phyloP scores from a whole-genome alignment of 2,797 vertebrate species.

The Centroberyx gerrardi region DNA sequence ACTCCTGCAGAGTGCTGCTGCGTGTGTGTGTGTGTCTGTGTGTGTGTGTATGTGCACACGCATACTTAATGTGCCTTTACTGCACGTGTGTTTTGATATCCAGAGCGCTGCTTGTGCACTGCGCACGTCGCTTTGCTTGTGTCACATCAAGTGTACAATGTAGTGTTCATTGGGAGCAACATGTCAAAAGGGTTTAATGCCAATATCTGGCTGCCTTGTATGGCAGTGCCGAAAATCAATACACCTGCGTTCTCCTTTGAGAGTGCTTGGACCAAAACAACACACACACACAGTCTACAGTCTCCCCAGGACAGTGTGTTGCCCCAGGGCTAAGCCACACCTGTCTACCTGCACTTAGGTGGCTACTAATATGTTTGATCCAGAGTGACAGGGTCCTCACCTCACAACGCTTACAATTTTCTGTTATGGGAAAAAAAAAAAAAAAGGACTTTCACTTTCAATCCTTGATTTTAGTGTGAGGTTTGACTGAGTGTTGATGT shows the following conservation, averaged over 20 bases:
- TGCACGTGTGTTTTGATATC: constrained; percentile 45
- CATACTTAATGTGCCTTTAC: constrained; percentile 22
- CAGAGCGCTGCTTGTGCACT: constrained; percentile 23
- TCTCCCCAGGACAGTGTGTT: constrained; percentile 57
- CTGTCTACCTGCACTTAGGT: constrained; percentile 69
- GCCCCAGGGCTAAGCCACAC: constrained; percentile 66
- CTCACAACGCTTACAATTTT: constrained; percentile 59
- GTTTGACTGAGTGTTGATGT: constrained; percentile 22
- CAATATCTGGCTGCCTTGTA: constrained; percentile 75
- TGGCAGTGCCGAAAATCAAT: constrained; percentile 77
- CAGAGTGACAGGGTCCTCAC: constrained; percentile 74
- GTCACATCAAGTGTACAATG: constrained; percentile 66
- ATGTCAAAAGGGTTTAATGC: constrained; percentile 83
- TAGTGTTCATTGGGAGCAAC: constrained; percentile 70
- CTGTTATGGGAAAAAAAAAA: constrained; percentile 39
- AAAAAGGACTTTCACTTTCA: constrained; percentile 31
- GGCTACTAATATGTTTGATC: constrained; percentile 74
- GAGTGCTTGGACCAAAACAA: constrained; percentile 53
- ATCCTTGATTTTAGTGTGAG: constrained; percentile 34
- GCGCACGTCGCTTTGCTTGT: constrained; percentile 29
- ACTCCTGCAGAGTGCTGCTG: neutral
- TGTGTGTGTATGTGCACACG: neutral
- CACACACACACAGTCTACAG: constrained; percentile 49
- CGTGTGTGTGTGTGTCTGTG: neutral
- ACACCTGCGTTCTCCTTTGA: constrained; percentile 66